Conservation (phyloP, 1,140 invertebrate genomes). For the Oreohelix idahoensis region DNA sequence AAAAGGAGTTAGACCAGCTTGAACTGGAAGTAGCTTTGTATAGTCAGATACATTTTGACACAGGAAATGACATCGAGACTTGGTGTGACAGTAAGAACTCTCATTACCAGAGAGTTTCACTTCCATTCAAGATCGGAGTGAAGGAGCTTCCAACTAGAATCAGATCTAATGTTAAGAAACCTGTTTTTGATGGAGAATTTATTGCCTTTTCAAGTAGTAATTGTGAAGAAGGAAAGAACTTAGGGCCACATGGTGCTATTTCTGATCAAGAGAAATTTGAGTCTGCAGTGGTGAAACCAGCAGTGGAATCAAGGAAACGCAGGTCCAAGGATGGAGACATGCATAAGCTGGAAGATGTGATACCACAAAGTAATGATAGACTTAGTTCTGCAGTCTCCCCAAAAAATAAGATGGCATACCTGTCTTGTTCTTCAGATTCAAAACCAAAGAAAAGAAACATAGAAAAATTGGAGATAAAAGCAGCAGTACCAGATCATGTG, state of each 20-base stretch:
- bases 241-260: neutral
- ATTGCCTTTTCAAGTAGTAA: slow-evolving; percentile 2
- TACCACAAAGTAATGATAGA: neutral
- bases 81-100: neutral
- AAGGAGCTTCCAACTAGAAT: neutral
- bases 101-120: neutral
- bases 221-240: neutral
- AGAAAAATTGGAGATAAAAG: neutral
- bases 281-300: neutral
- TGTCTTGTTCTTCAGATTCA: neutral
- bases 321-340: neutral
- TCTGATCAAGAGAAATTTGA: neutral
- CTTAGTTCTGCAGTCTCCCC: neutral
- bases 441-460: neutral
- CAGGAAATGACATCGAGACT: neutral
- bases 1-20: neutral
- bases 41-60: slow-evolving; percentile 24
- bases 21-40: slow-evolving; percentile 27
- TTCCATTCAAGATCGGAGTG: neutral
- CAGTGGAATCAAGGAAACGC: neutral
- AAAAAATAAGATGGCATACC: neutral
- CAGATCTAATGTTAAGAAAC: neutral
- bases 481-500: neutral
- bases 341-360: neutral
- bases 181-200: neutral